Conservation (phyloP, 64 coral and sea anemone species). For the Anthopleura sola region DNA sequence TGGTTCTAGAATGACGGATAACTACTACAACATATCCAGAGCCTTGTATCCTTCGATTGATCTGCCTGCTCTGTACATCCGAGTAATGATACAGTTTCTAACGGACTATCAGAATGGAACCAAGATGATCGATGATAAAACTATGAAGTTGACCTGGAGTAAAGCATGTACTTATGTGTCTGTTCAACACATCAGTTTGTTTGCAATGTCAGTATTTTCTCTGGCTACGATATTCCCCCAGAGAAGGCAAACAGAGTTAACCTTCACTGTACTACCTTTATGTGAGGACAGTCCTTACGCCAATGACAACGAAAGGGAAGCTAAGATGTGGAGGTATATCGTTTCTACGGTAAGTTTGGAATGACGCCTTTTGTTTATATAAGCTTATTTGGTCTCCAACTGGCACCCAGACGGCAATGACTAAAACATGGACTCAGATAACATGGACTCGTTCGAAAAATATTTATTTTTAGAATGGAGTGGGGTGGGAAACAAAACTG, state of each 20-base stretch:
- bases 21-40: constrained; percentile 55
- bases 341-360: not conserved
- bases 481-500: too few relatives aligned
- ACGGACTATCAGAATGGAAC: not conserved
- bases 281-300: not conserved
- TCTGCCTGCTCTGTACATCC: constrained; percentile 39
- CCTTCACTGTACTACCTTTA: not conserved
- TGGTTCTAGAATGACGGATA: constrained; percentile 5
- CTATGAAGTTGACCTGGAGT: not conserved
- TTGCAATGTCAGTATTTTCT: not conserved
- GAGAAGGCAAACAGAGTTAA: not conserved
- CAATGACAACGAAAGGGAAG: not conserved
- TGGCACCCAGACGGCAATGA: too few relatives aligned
- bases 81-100: constrained; percentile 33
- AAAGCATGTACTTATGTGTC: not conserved
- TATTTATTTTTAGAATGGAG: too few relatives aligned
- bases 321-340: not conserved
- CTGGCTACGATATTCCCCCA: not conserved
- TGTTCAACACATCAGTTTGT: not conserved
- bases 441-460: too few relatives aligned
- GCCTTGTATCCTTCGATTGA: constrained; percentile 32
- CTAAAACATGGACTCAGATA: too few relatives aligned
- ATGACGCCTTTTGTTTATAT: not conserved
- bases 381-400: too few relatives aligned
- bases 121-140: not conserved